Evolutionary conservation across 2,888 invertebrate genomes (phyloP), one percentile per base, ranked within the genome.

Genomic region (Acanthopleura granulata): DNA sequence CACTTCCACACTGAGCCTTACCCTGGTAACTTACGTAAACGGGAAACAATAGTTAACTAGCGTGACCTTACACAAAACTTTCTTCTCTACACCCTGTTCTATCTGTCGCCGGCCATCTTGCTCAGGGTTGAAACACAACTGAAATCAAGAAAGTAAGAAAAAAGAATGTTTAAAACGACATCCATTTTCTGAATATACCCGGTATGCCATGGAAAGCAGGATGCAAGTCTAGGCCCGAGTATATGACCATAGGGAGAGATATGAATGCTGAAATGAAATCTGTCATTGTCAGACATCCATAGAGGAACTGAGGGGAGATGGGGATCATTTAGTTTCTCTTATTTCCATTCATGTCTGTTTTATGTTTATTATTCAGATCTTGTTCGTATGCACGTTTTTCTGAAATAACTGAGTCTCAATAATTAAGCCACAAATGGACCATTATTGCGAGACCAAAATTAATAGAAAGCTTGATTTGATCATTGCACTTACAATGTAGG

Each of bases 81-180:
- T 57, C 57, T 18, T 57, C 57, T 57, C 57, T 57, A 57, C 22
- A 57, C 57, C 57, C n/a, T 57, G 18, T 57, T 57, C n/a, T 57
- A 57, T 18, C 57, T 18, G 57, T 57, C 57, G 57, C 4, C 57
- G 18, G 57, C 18, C 6, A 57, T 18, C 57, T 12, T 57, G 57
- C 6, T 22, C 57, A 57, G 57, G 22, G n/a, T 57, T 57, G n/a
- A 57, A 4, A 57, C 57, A 57, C 57, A 57, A 57, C 57, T 57
- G 57, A 57, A 57, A 57, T n/a, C 57, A 22, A 57, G 57, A 57
- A 57, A 57, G 57, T 57, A 57, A 57, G 57, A 57, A 22, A 57
- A 57, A 57, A 57, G 22, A 22, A 57, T 22, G 6, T 18, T 57
- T 57, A n/a, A 22, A 57, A 57, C 57, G 18, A n/a, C 4, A 12